Base-by-base conservation (phyloP, 2,797 vertebrate genomes). In the Sebastes iracundus region DNA sequence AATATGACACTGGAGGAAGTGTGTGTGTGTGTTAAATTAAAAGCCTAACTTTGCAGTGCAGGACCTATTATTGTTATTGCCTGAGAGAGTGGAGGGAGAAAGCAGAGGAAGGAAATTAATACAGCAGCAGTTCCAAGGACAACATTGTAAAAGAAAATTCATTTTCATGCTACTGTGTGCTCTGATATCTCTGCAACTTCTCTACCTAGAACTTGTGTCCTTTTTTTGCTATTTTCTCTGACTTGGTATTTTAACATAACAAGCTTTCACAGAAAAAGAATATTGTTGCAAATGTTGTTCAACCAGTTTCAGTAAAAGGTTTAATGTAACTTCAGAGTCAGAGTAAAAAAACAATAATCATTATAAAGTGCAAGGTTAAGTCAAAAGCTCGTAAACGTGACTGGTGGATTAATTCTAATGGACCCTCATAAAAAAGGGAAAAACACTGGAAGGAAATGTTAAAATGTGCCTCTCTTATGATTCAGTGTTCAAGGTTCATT, bases 31-130 rank as follows among this genome's bases (percentile, higher is more conserved):
- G 25, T 7, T 85, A 81, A 82, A 86, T 79, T 79, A 87, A 71
- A 84, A 80, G 72, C n/a, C 42, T 13, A 7, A 16, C 75, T 77
- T 67, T 59, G 68, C 82, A 22, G 74, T 68, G 72, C 58, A 25
- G 58, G 79, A 46, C 30, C 70, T 75, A 73, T 83, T 85, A 79
- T 86, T 93, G 86, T 87, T 89, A 56, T 75, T 81, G 87, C 69
- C 79, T 46, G 75, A 83, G 68, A 87, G 88, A 84, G 74, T 63
- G 71, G 63, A 71, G 81, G 76, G 75, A 81, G 78, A 86, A 75
- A 64, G 63, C 59, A 79, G 77, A 88, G 85, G 85, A 86, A 90
- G 90, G 87, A 87, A 92, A 82, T 85, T 61, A 89, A 84, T 74
- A 70, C 79, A 77, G 83, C 74, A 25, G 52, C 55, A 77, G 75